phyloP scores from a whole-genome alignment of 1,140 invertebrate species.

The Penaeus vannamei region DNA sequence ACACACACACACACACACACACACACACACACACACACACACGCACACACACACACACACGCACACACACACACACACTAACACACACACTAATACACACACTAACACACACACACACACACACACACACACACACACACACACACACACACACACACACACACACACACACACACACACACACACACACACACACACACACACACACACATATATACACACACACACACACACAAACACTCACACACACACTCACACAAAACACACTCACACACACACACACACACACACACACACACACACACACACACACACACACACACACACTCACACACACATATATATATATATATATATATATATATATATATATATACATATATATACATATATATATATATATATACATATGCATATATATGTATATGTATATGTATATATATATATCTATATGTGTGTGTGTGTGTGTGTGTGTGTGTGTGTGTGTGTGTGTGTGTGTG shows the following conservation, averaged over 20 bases:
- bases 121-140: constrained; percentile 6
- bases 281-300: not conserved
- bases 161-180: not conserved
- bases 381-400: not conserved
- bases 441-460: constrained; percentile 29
- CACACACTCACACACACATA: not conserved
- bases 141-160: not conserved
- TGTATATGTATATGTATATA: constrained; percentile 25
- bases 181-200: not conserved
- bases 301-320: not conserved
- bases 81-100: constrained; percentile 3
- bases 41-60: not conserved
- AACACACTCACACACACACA: not conserved
- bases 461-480: constrained; percentile 5
- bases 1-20: constrained; percentile 6
- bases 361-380: not conserved
- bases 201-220: not conserved
- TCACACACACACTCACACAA: constrained; percentile 31
- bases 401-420: not conserved
- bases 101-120: constrained; percentile 35
- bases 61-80: not conserved
- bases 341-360: constrained; percentile 14
- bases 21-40: not conserved
- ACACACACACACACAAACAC: constrained; percentile 33
- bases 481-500: not conserved